Evolutionary conservation across 2,113 vertebrate species (phyloP), one percentile per base, ranked within the genome.

Genomic region (Chionomys nivalis): DNA sequence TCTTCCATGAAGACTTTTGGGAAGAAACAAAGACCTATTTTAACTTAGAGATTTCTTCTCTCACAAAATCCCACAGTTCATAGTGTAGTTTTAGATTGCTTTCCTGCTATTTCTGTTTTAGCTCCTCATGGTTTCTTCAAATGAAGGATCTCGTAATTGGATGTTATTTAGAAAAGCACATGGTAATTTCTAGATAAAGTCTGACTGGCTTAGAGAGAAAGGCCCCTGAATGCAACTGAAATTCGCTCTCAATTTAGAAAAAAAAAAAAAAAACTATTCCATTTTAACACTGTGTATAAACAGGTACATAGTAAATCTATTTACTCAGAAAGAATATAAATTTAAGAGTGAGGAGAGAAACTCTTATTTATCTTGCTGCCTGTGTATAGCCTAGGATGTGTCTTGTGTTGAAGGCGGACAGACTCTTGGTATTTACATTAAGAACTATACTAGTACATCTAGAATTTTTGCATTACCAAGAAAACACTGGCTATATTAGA

Each of bases 311-410:
- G 55, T 70, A 95, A 79, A 93, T 33, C 2, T 81, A 81, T 86
- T 81, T 96, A 94, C 7, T 11, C 58, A 94, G 55, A 42, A 55
- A 19, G 23, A 7, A 24, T 89, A 88, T 72, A 26, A 87, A 68
- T 44, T 44, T 61, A 93, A 82, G 61, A 78, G 82, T 63, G 16
- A 93, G 33, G 16, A 66, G 72, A 65, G 81, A 81, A 68, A 19
- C 33, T 78, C 23, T 52, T 90, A 75, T 10, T 95, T 75, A 52
- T 72, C 49, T 87, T 96, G 75, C 66, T 55, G 77, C 63, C 73
- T 95, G n/a, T 61, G 17, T 90, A 44, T 7, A 78, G 61, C 44
- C 87, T 77, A 23, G 58, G 52, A 77, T 65, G 9, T 39, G n/a
- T 26, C 52, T 52, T 23, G 39, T 90, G 52, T 49, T 68, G 23